These are phyloP conservation scores for Aphidoletes aphidimyza DNA, from an alignment of 2,888 invertebrate species.

Conservation along the genomic window DNA sequence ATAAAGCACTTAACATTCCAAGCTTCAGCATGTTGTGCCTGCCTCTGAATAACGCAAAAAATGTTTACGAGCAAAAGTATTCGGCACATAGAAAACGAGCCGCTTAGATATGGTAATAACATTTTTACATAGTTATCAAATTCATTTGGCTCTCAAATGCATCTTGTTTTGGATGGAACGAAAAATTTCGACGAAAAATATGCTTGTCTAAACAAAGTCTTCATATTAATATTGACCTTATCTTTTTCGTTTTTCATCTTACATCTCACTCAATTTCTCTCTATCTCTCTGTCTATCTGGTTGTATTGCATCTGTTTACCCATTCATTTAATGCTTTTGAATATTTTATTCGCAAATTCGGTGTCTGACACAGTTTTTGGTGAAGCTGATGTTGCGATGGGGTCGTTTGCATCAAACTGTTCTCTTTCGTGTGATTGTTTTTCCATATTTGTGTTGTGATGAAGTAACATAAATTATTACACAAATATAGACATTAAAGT, in stretches of 20 bases:
- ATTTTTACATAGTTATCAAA: neutral
- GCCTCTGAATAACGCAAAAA: no score
- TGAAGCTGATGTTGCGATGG: neutral
- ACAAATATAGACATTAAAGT: neutral
- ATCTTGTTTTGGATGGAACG: neutral
- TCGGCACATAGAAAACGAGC: neutral
- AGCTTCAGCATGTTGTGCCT: neutral
- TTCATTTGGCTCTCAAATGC: neutral
- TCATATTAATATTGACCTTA: neutral
- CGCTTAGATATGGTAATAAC: neutral
- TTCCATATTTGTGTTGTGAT: neutral
- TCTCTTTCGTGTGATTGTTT: neutral
- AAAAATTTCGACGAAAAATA: neutral
- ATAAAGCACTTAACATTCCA: slow-evolving; percentile 11
- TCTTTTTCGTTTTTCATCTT: neutral
- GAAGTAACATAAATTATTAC: neutral
- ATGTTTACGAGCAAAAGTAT: no score
- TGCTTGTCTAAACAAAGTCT: neutral
- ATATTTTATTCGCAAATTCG: neutral
- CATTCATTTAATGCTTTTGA: neutral
- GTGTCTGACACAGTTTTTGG: neutral
- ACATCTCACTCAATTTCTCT: no score
- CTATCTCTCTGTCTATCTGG: neutral
- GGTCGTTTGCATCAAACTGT: neutral
- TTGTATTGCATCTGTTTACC: neutral